Evolutionary conservation across 2,113 vertebrate species (phyloP).

Genomic region (Odocoileus virginianus): DNA sequence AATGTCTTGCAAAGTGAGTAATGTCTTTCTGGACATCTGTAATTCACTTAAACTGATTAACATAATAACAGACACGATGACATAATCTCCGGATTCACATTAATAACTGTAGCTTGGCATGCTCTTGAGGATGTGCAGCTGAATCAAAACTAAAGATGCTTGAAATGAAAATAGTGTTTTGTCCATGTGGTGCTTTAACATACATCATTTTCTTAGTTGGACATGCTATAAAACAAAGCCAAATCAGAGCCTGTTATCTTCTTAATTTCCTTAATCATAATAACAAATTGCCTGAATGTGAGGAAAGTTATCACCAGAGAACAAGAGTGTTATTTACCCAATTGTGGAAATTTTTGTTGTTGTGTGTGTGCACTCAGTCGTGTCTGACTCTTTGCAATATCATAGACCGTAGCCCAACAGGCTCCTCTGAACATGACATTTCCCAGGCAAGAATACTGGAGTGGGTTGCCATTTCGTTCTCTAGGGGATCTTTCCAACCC

Average conservation of each 20-base stretch:
- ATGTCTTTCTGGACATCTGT: conserved; percentile 10
- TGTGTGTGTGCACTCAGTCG: neutral
- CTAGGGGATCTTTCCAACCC: neutral
- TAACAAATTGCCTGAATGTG: neutral
- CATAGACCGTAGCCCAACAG: neutral
- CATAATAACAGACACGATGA: conserved; percentile 11
- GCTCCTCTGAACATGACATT: neutral
- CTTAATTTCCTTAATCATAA: neutral
- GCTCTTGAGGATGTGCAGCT: neutral
- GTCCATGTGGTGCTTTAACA: neutral
- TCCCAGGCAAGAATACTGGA: neutral
- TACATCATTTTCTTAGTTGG: neutral
- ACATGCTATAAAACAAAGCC: neutral
- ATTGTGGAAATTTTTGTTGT: neutral
- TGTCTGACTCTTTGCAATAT: neutral
- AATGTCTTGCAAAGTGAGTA: neutral
- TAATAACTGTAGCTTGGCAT: neutral
- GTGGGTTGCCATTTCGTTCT: neutral
- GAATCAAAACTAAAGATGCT: neutral
- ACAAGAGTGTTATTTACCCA: neutral
- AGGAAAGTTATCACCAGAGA: neutral
- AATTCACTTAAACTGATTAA: conserved; percentile 44
- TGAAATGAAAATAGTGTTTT: neutral
- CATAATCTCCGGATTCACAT: conserved; percentile 13
- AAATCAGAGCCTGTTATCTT: neutral